A percentile compares a stretch with the other conserved stretches of the same genome.
These are phyloP conservation scores for Anthoscopus minutus DNA, from an alignment of 2,113 vertebrate species.

Conservation along the genomic window DNA sequence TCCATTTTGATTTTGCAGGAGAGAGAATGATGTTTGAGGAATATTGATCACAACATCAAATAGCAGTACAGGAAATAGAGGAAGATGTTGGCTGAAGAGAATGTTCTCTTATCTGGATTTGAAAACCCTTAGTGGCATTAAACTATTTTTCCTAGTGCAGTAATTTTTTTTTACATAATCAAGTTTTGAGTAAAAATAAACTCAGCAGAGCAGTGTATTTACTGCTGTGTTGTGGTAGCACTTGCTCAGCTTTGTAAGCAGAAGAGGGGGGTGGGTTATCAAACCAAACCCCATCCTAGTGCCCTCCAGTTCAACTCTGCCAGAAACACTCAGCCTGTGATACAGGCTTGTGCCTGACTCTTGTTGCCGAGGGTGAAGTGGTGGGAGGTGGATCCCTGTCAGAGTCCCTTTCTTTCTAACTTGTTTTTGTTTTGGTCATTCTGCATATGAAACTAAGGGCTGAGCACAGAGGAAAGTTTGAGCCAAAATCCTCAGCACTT, in stretches of 20 bases:
- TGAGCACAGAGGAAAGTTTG: background rate
- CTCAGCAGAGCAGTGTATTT: background rate
- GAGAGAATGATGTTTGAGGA: slow-evolving; percentile 10
- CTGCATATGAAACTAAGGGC: background rate
- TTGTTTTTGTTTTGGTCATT: background rate
- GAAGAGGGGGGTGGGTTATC: background rate
- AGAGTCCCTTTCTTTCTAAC: background rate
- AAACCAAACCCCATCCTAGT: background rate
- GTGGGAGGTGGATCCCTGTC: background rate
- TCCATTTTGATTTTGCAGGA: slow-evolving; percentile 53
- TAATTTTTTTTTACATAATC: slow-evolving; percentile 26
- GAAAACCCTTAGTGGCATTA: background rate
- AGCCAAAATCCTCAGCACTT: background rate
- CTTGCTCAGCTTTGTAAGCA: background rate
- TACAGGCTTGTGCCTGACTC: background rate
- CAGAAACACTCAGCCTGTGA: background rate
- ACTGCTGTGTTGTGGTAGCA: background rate
- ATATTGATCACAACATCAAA: slow-evolving; percentile 9
- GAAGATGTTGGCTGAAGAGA: background rate
- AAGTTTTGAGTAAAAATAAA: slow-evolving; percentile 18
- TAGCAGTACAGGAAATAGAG: background rate
- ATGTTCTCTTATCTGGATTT: background rate
- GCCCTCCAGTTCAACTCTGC: background rate
- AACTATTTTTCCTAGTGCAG: background rate
- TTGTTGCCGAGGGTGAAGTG: background rate